phyloP scores from a whole-genome alignment of 2,113 vertebrate species.

The Pseudorhombus dupliciocellatus region DNA sequence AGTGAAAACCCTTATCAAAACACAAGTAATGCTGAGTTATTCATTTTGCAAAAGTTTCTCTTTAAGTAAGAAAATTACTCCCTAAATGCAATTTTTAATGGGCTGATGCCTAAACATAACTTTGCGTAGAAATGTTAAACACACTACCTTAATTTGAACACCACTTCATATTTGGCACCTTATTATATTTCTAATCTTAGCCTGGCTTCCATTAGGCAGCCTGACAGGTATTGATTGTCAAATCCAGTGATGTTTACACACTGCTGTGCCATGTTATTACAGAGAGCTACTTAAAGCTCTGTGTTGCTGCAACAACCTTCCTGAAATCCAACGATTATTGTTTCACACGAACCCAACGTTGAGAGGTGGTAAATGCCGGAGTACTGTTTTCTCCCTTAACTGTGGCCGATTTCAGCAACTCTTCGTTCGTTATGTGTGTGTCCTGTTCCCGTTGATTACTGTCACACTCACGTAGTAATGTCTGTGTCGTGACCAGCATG shows the following conservation, averaged over 20 bases:
- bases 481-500: slow-evolving; percentile 29
- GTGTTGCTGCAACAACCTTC: slow-evolving; percentile 51
- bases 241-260: slow-evolving; percentile 20
- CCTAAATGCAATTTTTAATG: background rate
- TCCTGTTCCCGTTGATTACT: slow-evolving; percentile 21
- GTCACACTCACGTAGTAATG: slow-evolving; percentile 26
- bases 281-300: slow-evolving; percentile 38
- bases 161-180: slow-evolving; percentile 11
- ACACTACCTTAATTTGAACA: slow-evolving; percentile 15
- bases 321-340: slow-evolving; percentile 30
- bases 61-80: background rate
- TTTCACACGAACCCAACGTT: background rate
- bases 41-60: background rate
- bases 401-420: background rate
- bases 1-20: slow-evolving; percentile 20
- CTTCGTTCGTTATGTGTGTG: slow-evolving; percentile 7
- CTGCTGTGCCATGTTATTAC: slow-evolving; percentile 30
- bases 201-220: slow-evolving; percentile 7
- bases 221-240: background rate
- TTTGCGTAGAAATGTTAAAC: no score
- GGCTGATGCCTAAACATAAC: no score
- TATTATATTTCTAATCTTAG: slow-evolving; percentile 27
- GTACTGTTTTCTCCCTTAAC: slow-evolving; percentile 8
- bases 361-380: background rate
- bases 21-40: background rate